These are phyloP conservation scores for Cyphomyrus plagiostoma DNA, from an alignment of 2,113 vertebrate species.

Conservation along the genomic window DNA sequence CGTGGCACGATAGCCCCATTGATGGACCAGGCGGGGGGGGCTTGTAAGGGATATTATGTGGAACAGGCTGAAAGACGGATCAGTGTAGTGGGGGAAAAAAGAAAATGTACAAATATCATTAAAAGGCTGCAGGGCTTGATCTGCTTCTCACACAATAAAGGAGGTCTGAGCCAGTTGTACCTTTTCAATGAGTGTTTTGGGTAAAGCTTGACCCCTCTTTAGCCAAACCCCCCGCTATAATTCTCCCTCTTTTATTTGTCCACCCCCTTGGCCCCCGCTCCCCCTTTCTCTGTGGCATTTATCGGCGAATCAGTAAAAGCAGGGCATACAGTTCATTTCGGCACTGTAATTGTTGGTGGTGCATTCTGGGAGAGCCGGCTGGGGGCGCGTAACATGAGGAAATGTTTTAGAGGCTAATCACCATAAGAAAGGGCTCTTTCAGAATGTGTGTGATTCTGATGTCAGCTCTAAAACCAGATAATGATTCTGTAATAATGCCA, in stretches of 20 bases:
- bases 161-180: conserved; percentile 24
- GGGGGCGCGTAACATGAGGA: conserved; percentile 76
- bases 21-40: conserved; percentile 23
- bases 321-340: conserved; percentile 77
- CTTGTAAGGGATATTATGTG: conserved; percentile 40
- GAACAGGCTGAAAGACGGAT: conserved; percentile 46
- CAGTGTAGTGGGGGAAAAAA: conserved; percentile 45
- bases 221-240: conserved; percentile 24
- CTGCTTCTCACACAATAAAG: conserved; percentile 32
- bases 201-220: conserved; percentile 32
- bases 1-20: conserved; percentile 52
- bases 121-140: conserved; percentile 36
- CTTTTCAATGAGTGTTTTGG: conserved; percentile 26
- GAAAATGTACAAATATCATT: conserved; percentile 52
- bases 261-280: neutral
- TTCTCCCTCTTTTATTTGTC: conserved; percentile 16
- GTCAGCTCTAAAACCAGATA: conserved; percentile 86
- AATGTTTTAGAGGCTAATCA: conserved; percentile 85
- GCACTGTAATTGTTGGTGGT: conserved; percentile 74
- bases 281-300: conserved; percentile 69
- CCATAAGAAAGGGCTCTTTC: conserved; percentile 85
- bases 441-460: conserved; percentile 77
- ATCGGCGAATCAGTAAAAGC: conserved; percentile 61
- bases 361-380: conserved; percentile 73
- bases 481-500: conserved; percentile 85